Base-by-base conservation (phyloP, 1,140 invertebrate genomes). In the Zelostemma sp. region DNA sequence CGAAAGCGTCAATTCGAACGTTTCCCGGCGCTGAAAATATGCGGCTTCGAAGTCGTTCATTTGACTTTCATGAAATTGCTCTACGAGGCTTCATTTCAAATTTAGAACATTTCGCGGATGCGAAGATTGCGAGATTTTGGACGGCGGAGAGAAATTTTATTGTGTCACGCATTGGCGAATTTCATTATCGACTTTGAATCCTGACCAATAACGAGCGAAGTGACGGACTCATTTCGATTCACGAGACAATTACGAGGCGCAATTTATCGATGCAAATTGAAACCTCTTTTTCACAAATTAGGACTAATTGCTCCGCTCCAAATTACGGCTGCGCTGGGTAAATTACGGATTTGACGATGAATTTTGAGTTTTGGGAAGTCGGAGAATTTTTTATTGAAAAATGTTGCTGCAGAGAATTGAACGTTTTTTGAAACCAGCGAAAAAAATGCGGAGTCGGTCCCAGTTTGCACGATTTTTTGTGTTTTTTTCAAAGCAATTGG, bases 211-310 rank as follows among this genome's bases (percentile, higher is more conserved):
- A 6, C 28, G n/a, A n/a, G n/a, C n/a, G n/a, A n/a, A n/a, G n/a
- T n/a, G n/a, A n/a, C n/a, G n/a, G n/a, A n/a, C n/a, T n/a, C n/a
- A n/a, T 31, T 31, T 6, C 28, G 28, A 11, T 31, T 31, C 28
- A 31, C 28, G 28, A 5, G 28, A 31, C 28, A 31, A 31, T 31
- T 31, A 31, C 28, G 5, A 31, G 8, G n/a, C 15, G 6, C 35
- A 21, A 60, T 48, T 64, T 64, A 54, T 1, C 15, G 6, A 60
- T 8, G 28, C 28, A 11, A 31, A 31, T 11, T 12, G 11, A 57
- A 40, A 47, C 11, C 21, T 45, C 9, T 46, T 14, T 15, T 33
- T 48, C 12, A 58, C 6, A 46, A 16, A 16, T 45, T 45, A n/a
- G n/a, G n/a, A n/a, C n/a, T n/a, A n/a, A n/a, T n/a, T n/a, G n/a